Base-by-base conservation (phyloP, 2,888 invertebrate genomes). In the Amphipyra berbera region DNA sequence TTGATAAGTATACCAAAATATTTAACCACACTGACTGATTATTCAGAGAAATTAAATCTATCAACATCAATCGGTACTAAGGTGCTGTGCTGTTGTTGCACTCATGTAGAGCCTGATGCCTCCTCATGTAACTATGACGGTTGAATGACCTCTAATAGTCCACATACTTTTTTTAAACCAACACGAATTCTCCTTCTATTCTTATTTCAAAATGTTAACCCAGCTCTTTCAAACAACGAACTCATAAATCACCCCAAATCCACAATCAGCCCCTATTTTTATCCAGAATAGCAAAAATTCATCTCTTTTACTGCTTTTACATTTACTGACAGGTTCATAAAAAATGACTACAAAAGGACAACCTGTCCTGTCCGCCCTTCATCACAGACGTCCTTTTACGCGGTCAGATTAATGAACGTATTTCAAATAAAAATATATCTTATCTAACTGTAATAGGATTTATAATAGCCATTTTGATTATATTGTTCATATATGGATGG, bases 321-420 rank as follows among this genome's bases (percentile, higher is more conserved):
- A 42, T 42, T 54, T 42, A 59, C 61, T 55, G 58, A 60, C 75
- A 80, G 71, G 68, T 76, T 75, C 21, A 73, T 54, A 78, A 79
- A 81, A 78, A 73, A 75, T 52, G 47, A 54, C 14, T 13, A 66
- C 65, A 68, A 68, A 59, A 70, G 68, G 57, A 52, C 55, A 68
- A 63, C 71, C 68, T 68, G 66, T 52, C 75, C 78, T 52, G 74
- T 76, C 67, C 73, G 73, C 68, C 79, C 73, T 74, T 77, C 80
- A 73, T 76, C 79, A 78, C 50, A 65, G 53, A 60, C 50, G 59
- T 53, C 67, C 63, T 57, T 68, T 70, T 72, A 64, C 61, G 65
- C 65, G 44, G 42, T 44, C 55, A 33, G 40, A 42, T 14, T 42
- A 47, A 15, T 21, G 9, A 35, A 49, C 30, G 21, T 44, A 30